A percentile compares a stretch with the other conserved stretches of the same genome.
Conservation (phyloP, 2,888 invertebrate genomes). For the Mythimna loreyi region DNA sequence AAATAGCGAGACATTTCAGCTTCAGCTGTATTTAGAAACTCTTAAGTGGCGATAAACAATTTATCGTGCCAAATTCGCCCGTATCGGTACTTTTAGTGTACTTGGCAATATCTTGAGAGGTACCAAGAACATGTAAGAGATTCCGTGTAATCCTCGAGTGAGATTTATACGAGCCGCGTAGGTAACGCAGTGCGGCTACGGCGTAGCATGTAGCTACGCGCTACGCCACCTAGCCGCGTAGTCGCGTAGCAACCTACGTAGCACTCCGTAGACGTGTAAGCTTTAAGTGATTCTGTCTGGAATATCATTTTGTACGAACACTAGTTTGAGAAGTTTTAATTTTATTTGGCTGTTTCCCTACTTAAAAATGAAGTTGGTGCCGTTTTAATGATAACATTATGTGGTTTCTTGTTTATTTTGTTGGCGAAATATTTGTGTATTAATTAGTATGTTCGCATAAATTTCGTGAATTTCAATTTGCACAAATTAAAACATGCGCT, state of each 20-base stretch:
- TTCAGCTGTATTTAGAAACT: slow-evolving; percentile 61
- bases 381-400: slow-evolving; percentile 32
- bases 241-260: slow-evolving; percentile 56
- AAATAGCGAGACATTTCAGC: slow-evolving; percentile 22
- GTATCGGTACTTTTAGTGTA: slow-evolving; percentile 77
- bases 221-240: slow-evolving; percentile 62
- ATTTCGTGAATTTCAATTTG: slow-evolving; percentile 24
- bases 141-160: slow-evolving; percentile 81
- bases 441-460: slow-evolving; percentile 25
- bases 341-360: slow-evolving; percentile 45
- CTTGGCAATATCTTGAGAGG: slow-evolving; percentile 79
- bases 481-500: slow-evolving; percentile 13
- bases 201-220: slow-evolving; percentile 70
- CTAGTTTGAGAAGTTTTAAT: slow-evolving; percentile 62
- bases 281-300: slow-evolving; percentile 72
- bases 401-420: slow-evolving; percentile 37
- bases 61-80: slow-evolving; percentile 73
- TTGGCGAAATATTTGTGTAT: slow-evolving; percentile 21
- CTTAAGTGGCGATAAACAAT: slow-evolving; percentile 68
- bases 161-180: slow-evolving; percentile 84
- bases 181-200: slow-evolving; percentile 84
- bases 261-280: slow-evolving; percentile 75
- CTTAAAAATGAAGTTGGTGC: slow-evolving; percentile 30
- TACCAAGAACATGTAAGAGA: slow-evolving; percentile 83
- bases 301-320: slow-evolving; percentile 69